Conservation (phyloP, 53 echinoderm and acorn worm species). For the Apostichopus leukothele region DNA sequence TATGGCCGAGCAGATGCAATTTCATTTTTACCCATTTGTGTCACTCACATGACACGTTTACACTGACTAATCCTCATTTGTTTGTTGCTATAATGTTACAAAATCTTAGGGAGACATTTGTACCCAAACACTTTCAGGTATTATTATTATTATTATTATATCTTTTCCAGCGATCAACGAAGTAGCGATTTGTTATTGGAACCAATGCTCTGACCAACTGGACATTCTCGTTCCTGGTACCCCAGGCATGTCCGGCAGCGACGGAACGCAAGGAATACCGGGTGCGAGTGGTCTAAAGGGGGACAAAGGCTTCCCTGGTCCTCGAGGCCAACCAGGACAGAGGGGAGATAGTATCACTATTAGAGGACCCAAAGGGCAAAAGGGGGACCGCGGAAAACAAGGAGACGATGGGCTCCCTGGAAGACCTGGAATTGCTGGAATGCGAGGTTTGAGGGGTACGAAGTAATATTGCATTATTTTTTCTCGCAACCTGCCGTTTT, state of each 20-base stretch:
- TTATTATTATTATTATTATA: too few species aligned
- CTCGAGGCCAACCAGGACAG: not conserved
- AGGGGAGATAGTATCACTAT: not conserved
- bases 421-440: too few species aligned
- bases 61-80: too few species aligned
- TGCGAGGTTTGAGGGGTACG: too few species aligned
- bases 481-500: too few species aligned
- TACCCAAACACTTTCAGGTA: too few species aligned
- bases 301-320: conserved; percentile 13
- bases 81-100: too few species aligned
- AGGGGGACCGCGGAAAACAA: not conserved
- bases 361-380: not conserved
- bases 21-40: too few species aligned
- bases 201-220: not conserved
- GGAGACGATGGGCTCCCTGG: not conserved
- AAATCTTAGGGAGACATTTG: too few species aligned
- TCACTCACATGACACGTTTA: too few species aligned
- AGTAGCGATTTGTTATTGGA: not conserved
- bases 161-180: not conserved
- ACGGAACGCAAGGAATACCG: not conserved
- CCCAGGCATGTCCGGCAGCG: not conserved
- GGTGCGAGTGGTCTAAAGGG: conserved; percentile 17
- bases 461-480: too few species aligned
- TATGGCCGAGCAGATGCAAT: too few species aligned
- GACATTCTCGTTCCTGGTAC: not conserved